Base-by-base conservation (phyloP, 2,113 vertebrate species). In the Dromaius novaehollandiae region DNA sequence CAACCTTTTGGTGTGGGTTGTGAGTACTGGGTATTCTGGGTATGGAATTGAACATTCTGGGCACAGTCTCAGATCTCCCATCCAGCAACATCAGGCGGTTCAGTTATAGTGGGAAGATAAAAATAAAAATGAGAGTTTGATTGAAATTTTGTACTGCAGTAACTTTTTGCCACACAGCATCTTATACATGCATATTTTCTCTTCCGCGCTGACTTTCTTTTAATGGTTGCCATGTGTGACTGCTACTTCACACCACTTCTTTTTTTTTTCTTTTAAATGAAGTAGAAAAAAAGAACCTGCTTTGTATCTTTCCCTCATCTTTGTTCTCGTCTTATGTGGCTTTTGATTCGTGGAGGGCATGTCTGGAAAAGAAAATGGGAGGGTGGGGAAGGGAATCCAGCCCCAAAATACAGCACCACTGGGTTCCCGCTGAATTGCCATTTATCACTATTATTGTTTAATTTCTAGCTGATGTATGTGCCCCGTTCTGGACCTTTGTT, bases 91-190 rank as follows among this genome's bases (percentile, higher is more conserved):
- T 89, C 79, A 94, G 96, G 95, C 89, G 6, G 93, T 92, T 96
- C 93, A 66, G 74, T 89, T 94, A 1, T 50, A 94, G 95, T 83
- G 90, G 97, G 88, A 90, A 95, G 96, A 96, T 95, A 97, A 97
- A 96, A 97, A 96, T 97, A 97, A 97, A 97, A 61, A 91, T 20
- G 92, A 68, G 97, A 96, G 86, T 96, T 96, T 93, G 94, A 90
- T 7, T 92, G 96, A 85, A 95, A 89, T 92, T 88, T 94, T 97
- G 95, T 90, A 92, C 91, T 90, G 93, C 88, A 96, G 95, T 68
- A 91, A 94, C 88, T 95, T 97, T 95, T 95, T 19, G 82, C 95
- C 97, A 94, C 96, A 95, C 95, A 94, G 70, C 95, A 71, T 96
- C 96, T 96, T 44, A 44, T 21, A 42, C 77, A 46, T 38, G 85